Evolutionary conservation across 2,797 vertebrate species (phyloP).

Genomic region (Falco naumanni): DNA sequence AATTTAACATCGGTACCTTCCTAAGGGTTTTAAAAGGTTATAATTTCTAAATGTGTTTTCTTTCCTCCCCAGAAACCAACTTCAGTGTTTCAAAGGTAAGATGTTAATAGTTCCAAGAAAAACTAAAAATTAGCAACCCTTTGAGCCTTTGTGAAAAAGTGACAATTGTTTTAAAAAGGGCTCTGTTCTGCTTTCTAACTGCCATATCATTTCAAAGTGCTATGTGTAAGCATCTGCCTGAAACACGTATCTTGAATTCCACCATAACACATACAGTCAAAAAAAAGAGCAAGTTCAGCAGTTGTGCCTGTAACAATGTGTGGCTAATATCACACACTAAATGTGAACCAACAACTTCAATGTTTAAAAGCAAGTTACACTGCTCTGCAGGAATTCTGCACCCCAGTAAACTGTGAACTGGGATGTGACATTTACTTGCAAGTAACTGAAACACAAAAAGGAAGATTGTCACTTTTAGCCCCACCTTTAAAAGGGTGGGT

Average conservation of each 20-base stretch:
- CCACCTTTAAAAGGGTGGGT: background rate
- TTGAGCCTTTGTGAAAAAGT: background rate
- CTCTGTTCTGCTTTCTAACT: background rate
- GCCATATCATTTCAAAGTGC: background rate
- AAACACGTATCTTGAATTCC: background rate
- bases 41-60: background rate
- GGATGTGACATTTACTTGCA: background rate
- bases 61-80: background rate
- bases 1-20: background rate
- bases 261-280: background rate
- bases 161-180: background rate
- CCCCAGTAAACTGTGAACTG: background rate
- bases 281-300: background rate
- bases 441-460: background rate
- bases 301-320: background rate
- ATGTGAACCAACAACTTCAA: background rate
- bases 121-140: background rate
- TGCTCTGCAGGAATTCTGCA: background rate
- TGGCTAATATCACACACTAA: background rate
- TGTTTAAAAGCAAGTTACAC: background rate
- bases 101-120: background rate
- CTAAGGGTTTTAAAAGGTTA: background rate
- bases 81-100: background rate
- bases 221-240: background rate
- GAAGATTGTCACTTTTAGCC: background rate